Base-by-base conservation (phyloP, 2,797 vertebrate species). In the Dallia pectoralis region DNA sequence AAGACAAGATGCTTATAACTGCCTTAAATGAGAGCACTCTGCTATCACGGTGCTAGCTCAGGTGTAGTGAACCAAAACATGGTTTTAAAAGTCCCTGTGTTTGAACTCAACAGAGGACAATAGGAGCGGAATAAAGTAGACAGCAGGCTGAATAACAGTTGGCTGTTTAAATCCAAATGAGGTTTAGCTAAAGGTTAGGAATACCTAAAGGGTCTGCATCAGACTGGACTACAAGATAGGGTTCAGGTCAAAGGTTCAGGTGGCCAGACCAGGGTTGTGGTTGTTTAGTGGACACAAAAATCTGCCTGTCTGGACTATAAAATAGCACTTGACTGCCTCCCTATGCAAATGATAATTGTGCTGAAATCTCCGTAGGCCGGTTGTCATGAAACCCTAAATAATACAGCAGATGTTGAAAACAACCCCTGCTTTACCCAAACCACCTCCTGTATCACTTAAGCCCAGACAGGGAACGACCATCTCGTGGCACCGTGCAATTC, bases 401-500 rank as follows among this genome's bases (percentile, higher is more conserved):
- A 59, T 59, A 59, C 25, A 25, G 11, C 11, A 8, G 53, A 14
- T 59, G n/a, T 25, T 59, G 53, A 59, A 59, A 59, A 59, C 53
- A 59, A 25, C 22, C 6, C 8, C 25, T 25, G 53, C 7, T 59
- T 25, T n/a, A n/a, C 22, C 22, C 12, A 2, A 25, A 59, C 53
- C 76, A 65, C 73, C 81, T 80, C 80, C 77, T 40, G 11, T 40
- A 40, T 40, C 40, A 40, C 40, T 40, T 40, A 9, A 40, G 40
- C 40, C 40, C 40, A 14, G 40, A 44, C 2, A 44, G 40, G 12
- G 8, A 44, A 44, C 40, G 40, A 14, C 40, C 11, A 12, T 44
- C 40, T 12, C 40, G 70, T 72, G 62, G 32, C 76, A 47, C 74
- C 27, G 79, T 32, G 72, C 71, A 79, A 84, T n/a, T 84, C 81